Evolutionary conservation across 2,888 invertebrate genomes (phyloP), one percentile per base, ranked within the genome.

Genomic region (Drosophila limbata): DNA sequence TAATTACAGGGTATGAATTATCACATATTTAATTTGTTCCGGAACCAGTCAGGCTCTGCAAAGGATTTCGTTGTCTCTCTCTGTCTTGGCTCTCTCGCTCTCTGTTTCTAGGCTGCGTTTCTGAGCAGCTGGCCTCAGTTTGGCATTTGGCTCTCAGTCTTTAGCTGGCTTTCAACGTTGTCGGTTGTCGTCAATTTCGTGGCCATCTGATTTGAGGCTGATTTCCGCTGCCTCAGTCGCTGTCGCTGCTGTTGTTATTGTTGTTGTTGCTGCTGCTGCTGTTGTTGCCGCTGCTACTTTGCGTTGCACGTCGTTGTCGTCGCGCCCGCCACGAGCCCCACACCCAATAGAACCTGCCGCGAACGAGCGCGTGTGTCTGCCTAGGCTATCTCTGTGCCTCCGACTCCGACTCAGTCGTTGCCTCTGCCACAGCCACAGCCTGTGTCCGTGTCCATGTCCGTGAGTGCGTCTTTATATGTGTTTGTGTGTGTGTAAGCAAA

Each of bases 91-190:
- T 10, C 44, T 35, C 10, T 55, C 45, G 33, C n/a, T 47, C 37
- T 48, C 61, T 59, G 17, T 48, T 13, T 21, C 15, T 55, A 51
- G 39, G 15, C n/a, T 52, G 42, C 50, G 33, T 10, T 51, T 17
- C 21, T 57, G 52, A 51, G 45, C 66, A 53, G 55, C 51, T 48
- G 53, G 19, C 25, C 39, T 21, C 47, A 17, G 31, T 25, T 25
- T 39, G 40, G 45, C 31, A 39, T 40, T 67, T 40, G 42, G 55
- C 51, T 62, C 71, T 88, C 77, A 88, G 84, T 85, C 89, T 70
- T 87, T 75, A 74, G 77, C 77, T 86, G 84, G 75, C 89, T 88
- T 81, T 88, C 77, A 74, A 77, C 74, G 77, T 77, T 59, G 87
- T 85, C 74, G 87, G 84, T 80, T 80, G 80, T 73, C 65, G 42